A percentile compares a stretch with the other conserved stretches of the same genome.
These are phyloP conservation scores for Saguinus imperator DNA, from an alignment of 2,113 vertebrate genomes.

Conservation along the genomic window DNA sequence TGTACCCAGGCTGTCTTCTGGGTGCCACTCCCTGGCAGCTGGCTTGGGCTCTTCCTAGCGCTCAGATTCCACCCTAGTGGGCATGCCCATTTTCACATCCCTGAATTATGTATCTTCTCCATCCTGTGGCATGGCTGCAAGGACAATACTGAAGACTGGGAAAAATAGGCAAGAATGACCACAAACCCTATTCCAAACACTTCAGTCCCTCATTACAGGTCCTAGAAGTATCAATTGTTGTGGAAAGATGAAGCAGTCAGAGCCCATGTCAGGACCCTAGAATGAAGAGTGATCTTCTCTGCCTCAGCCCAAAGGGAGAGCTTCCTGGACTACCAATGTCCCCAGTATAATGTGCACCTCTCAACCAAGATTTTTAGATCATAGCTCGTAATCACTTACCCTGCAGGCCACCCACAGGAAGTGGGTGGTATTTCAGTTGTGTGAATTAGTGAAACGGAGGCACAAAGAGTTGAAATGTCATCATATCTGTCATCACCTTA, in stretches of 20 bases:
- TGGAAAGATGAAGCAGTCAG: neutral
- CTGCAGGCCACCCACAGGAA: neutral
- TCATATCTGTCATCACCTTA: slow-evolving; percentile 36
- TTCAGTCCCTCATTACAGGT: neutral
- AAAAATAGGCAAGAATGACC: neutral
- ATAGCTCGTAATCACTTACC: neutral
- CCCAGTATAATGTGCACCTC: neutral
- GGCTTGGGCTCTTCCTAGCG: too few species aligned
- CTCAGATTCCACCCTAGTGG: neutral
- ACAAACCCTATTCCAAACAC: neutral
- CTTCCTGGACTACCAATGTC: neutral
- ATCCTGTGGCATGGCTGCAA: neutral
- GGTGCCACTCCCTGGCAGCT: neutral
- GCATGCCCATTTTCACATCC: neutral
- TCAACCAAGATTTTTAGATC: neutral
- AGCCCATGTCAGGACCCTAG: neutral
- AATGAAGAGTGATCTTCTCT: neutral
- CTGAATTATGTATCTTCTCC: neutral
- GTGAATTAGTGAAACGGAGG: slow-evolving; percentile 22
- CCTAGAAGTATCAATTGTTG: neutral
- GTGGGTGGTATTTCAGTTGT: neutral
- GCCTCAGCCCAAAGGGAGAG: neutral
- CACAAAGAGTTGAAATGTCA: slow-evolving; percentile 38
- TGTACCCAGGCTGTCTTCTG: neutral
- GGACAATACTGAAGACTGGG: neutral